Base-by-base conservation (phyloP, 2,888 invertebrate genomes). In the Anaspis maculata region DNA sequence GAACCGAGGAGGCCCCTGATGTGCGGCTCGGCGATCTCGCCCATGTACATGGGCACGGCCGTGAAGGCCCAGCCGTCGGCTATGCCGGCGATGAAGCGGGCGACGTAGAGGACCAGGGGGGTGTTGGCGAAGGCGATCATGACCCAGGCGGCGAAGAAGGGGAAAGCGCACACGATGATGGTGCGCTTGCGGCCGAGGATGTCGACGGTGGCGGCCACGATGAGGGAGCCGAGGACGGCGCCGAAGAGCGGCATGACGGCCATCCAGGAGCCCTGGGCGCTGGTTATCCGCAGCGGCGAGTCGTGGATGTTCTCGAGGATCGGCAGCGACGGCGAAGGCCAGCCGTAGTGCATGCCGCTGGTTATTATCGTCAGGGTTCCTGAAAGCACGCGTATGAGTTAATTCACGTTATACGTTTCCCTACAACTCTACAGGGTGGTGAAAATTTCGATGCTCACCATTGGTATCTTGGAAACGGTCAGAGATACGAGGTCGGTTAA, bases 221-320 rank as follows among this genome's bases (percentile, higher is more conserved):
- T 66, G 2, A 77, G 56, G 7, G 76, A 75, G 15, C 79, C 79
- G 24, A 77, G 57, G 7, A 77, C 69, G 1, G 76, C 76, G 41
- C 78, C 79, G 27, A 80, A 61, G 37, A 79, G 70, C 58, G 76
- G 76, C 54, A 79, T 72, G 25, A 79, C 77, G 1, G 76, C 76
- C 54, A 77, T 71, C 77, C 76, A 77, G 49, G 77, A 76, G 42
- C 73, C 72, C 54, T 77, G 67, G 37, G 68, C 68, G 15, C 60
- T 39, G 4, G 69, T 62, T 19, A 74, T 42, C 7, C 38, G 37
- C n/a, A 55, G 27, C 2, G 46, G 27, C 9, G 53, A 52, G 15
- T 49, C 41, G 12, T 43, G 67, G 13, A 32, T 11, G 57, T 51
- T 41, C 48, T 42, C 36, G 61, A 77, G 67, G 53, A 68, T 66